Evolutionary conservation across 2,797 vertebrate species (phyloP).

Genomic region (Staurois parvus): DNA sequence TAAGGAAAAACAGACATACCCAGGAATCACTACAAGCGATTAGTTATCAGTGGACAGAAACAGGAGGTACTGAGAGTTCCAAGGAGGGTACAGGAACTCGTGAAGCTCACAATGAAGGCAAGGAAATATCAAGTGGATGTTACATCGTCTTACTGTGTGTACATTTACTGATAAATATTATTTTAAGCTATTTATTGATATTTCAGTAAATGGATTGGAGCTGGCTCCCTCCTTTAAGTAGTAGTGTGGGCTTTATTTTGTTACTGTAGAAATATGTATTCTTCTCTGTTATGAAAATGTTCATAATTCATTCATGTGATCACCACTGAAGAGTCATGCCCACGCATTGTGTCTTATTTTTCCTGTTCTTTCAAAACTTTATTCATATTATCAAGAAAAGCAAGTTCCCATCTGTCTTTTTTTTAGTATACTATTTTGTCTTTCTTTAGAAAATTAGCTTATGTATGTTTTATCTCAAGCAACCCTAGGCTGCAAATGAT

Average conservation of each 20-base stretch:
- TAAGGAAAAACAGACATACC: too few relatives aligned
- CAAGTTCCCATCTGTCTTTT: too few relatives aligned
- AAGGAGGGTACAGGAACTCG: not conserved
- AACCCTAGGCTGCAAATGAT: too few relatives aligned
- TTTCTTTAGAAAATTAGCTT: too few relatives aligned
- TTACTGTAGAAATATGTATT: not conserved
- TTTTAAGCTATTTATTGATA: not conserved
- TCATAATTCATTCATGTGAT: not conserved
- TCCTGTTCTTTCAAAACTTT: not conserved
- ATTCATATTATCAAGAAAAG: not conserved
- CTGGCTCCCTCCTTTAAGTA: not conserved
- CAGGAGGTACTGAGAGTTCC: not conserved
- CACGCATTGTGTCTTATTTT: not conserved
- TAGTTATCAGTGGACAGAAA: too few relatives aligned
- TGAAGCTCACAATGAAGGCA: not conserved
- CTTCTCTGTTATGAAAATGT: not conserved
- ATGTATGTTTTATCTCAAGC: too few relatives aligned
- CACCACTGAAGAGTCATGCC: not conserved
- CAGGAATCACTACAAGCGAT: too few relatives aligned
- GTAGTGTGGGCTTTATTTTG: not conserved
- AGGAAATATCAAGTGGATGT: not conserved
- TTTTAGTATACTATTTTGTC: too few relatives aligned
- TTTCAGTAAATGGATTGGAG: not conserved
- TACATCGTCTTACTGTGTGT: not conserved
- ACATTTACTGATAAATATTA: not conserved